Evolutionary conservation across 2,888 invertebrate species (phyloP).

Genomic region (Tachina fera): DNA sequence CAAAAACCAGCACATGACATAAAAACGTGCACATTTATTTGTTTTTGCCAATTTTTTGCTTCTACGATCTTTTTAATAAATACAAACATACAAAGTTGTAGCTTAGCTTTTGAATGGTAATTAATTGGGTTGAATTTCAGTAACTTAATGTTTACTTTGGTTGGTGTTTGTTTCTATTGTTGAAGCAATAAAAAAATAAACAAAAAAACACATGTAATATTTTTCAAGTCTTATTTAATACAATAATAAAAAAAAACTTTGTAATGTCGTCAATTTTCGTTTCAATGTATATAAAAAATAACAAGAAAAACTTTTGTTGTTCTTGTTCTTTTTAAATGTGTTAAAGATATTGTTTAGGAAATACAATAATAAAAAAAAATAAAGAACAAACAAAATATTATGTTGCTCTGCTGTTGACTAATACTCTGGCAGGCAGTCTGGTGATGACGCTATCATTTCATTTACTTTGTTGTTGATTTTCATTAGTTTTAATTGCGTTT

Average conservation of each 20-base stretch:
- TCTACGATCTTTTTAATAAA: conserved; percentile 10
- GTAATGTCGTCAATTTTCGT: conserved; percentile 4
- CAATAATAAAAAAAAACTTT: conserved; percentile 5
- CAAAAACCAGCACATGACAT: conserved; percentile 67
- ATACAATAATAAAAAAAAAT: neutral
- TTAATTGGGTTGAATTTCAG: conserved; percentile 43
- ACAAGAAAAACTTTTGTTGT: conserved; percentile 22
- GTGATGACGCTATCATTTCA: conserved; percentile 32
- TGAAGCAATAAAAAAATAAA: neutral
- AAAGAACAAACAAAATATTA: neutral
- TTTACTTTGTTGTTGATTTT: conserved; percentile 38
- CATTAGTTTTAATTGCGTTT: conserved; percentile 49
- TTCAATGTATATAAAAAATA: neutral
- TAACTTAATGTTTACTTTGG: conserved; percentile 24
- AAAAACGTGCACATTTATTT: conserved; percentile 65
- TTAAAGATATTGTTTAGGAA: conserved; percentile 2
- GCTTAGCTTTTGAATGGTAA: conserved; percentile 44
- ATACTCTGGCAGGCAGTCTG: conserved; percentile 8
- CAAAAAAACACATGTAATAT: conserved; percentile 2
- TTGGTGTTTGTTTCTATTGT: conserved; percentile 26
- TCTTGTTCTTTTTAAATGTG: neutral
- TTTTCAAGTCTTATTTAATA: conserved; percentile 22
- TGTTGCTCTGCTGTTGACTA: conserved; percentile 1
- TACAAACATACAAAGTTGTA: neutral
- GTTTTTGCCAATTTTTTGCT: conserved; percentile 46